phyloP scores from a whole-genome alignment of 2,888 invertebrate genomes.

The Crepidodera aurea region DNA sequence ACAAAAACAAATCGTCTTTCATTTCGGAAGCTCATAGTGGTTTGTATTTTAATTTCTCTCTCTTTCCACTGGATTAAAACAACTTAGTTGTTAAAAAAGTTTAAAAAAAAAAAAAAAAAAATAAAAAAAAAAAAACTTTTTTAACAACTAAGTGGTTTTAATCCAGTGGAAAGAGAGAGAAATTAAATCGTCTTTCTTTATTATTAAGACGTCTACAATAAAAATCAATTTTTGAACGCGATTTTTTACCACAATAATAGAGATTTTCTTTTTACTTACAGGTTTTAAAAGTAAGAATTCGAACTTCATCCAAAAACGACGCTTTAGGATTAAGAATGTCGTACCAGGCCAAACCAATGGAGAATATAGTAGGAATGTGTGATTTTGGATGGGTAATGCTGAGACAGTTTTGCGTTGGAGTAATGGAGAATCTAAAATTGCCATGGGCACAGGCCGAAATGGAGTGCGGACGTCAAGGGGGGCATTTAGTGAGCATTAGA shows the following conservation, averaged over 20 bases:
- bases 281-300: conserved; percentile 26
- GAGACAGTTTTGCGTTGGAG: conserved; percentile 72
- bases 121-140: no score
- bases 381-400: conserved; percentile 76
- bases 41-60: no score
- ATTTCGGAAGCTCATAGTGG: no score
- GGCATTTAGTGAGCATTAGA: conserved; percentile 73
- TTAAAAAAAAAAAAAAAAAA: no score
- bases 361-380: conserved; percentile 71
- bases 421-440: conserved; percentile 66
- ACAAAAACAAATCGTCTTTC: no score
- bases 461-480: conserved; percentile 70
- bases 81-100: no score
- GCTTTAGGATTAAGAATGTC: conserved; percentile 64
- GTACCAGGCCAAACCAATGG: conserved; percentile 71
- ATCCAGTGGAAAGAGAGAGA: no score
- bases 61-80: no score
- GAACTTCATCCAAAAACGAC: conserved; percentile 21
- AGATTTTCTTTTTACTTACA: conserved; percentile 11
- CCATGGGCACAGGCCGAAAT: conserved; percentile 75
- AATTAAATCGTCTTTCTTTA: no score
- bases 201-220: no score
- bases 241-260: no score
- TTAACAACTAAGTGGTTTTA: no score
- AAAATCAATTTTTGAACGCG: neutral